Percentiles rank a stretch among this genome's conserved stretches.
These are phyloP conservation scores for Fopius arisanus DNA, from an alignment of 1,140 invertebrate species.

Conservation along the genomic window DNA sequence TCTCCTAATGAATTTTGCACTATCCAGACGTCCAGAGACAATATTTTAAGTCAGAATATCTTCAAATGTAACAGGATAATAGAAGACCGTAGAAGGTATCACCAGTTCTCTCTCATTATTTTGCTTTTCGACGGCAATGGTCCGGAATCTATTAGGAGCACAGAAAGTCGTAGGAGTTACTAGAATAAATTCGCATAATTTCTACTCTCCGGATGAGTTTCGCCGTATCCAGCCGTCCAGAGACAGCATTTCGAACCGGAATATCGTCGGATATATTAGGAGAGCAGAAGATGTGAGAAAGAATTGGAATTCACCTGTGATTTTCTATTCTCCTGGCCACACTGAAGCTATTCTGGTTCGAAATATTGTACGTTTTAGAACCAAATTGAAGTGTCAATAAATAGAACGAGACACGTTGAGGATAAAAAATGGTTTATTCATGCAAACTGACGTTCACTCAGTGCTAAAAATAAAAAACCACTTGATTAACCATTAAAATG, in stretches of 20 bases:
- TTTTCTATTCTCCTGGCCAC: not conserved
- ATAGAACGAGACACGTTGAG: not conserved
- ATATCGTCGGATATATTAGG: too few relatives aligned
- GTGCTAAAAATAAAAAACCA: not conserved
- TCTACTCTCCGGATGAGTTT: too few relatives aligned
- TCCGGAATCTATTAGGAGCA: too few relatives aligned
- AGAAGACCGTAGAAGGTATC: not conserved
- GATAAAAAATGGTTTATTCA: not conserved
- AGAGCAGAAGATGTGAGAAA: too few relatives aligned
- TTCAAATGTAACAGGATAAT: not conserved
- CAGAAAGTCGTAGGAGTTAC: too few relatives aligned
- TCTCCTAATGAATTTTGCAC: too few relatives aligned
- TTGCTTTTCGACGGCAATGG: too few relatives aligned
- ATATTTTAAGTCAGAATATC: not conserved
- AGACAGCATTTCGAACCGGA: not conserved
- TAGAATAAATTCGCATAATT: not conserved
- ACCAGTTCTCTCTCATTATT: too few relatives aligned
- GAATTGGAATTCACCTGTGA: too few relatives aligned
- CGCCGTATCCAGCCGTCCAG: not conserved
- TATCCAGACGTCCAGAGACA: not conserved
- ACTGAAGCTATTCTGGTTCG: too few relatives aligned
- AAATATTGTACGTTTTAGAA: not conserved
- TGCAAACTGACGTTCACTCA: not conserved
- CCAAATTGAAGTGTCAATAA: not conserved
- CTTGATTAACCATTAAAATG: not conserved